Evolutionary conservation across 2,797 vertebrate species (phyloP), one percentile per base, ranked within the genome.

Genomic region (Scleropages formosus): DNA sequence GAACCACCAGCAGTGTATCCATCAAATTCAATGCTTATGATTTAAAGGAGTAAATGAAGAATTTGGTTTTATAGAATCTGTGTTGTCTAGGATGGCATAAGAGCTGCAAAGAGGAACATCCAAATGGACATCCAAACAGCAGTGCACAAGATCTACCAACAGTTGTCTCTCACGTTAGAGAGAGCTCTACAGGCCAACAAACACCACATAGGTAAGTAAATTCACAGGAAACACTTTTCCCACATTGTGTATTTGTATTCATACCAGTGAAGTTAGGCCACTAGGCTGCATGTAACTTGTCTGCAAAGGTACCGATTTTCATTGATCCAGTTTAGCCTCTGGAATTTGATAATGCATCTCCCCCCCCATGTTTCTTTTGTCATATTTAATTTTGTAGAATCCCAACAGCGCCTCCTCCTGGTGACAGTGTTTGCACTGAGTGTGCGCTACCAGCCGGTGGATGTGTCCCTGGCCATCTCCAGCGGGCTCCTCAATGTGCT

Each of bases 121-220:
- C 97, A 98, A 82, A 91, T 93, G 84, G 96, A 98, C 87, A 99
- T 99, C 81, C 97, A 99, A 81, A 92, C 93, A 0, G 96, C 96
- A 4, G 97, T 99, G 69, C 97, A 99, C 86, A 98, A 97, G 84
- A 99, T 99, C 84, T 99, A 99, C 80, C 97, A 99, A 83, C 97
- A 99, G 0, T 89, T 99, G 49, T 98, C 97, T 22, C 94, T 97
- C 72, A 98, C 96, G 0, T 87, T 99, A 83, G 97, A 99, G 85
- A 90, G 94, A 89, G 97, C 97, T 3, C 90, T 99, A 68, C 96
- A 98, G 84, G 94, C 96, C 53, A 99, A 99, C 85, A 98, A 98
- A 60, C 97, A 99, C 83, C 96, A 98, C 82, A 95, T 96, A 80
- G 97, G 97, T 98, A 87, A 91, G 88, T 80, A 73, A 4, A 16